phyloP scores from a whole-genome alignment of 2,797 vertebrate genomes.

The Cichlasoma orientale region DNA sequence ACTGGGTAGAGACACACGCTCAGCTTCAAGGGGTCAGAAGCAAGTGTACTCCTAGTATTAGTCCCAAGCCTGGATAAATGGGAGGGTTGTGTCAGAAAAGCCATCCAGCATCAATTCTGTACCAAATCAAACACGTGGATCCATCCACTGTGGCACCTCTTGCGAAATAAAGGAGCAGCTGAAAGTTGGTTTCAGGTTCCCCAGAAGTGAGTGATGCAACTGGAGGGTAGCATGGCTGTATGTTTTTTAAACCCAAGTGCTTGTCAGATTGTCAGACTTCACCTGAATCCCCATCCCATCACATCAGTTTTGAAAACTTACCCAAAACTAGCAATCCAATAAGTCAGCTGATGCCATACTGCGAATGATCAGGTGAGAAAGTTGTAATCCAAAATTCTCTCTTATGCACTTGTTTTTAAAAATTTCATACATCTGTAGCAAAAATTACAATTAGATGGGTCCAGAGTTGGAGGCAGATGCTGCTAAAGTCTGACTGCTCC shows the following conservation, averaged over 20 bases:
- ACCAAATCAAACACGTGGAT: not conserved
- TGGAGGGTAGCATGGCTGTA: not conserved
- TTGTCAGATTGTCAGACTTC: not conserved
- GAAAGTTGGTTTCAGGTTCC: not conserved
- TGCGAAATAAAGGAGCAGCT: not conserved
- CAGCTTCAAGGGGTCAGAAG: not conserved
- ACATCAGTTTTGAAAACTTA: not conserved
- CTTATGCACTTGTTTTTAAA: not conserved
- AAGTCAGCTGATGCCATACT: not conserved
- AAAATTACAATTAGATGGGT: not conserved
- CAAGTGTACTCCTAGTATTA: not conserved
- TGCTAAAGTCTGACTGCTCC: constrained; percentile 11
- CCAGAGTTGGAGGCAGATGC: constrained; percentile 20
- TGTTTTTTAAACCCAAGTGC: not conserved
- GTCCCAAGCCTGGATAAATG: not conserved
- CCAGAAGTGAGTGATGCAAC: not conserved
- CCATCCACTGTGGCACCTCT: not conserved
- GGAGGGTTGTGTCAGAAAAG: not conserved
- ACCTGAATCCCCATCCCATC: not conserved
- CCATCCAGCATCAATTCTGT: not conserved
- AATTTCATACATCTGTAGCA: not conserved
- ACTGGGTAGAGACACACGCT: not conserved
- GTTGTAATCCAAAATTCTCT: not conserved
- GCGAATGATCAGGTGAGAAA: too few species aligned
- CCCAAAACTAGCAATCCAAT: not conserved